These are phyloP conservation scores for Trogon melanurus DNA, from an alignment of 2,113 vertebrate genomes.

Conservation along the genomic window DNA sequence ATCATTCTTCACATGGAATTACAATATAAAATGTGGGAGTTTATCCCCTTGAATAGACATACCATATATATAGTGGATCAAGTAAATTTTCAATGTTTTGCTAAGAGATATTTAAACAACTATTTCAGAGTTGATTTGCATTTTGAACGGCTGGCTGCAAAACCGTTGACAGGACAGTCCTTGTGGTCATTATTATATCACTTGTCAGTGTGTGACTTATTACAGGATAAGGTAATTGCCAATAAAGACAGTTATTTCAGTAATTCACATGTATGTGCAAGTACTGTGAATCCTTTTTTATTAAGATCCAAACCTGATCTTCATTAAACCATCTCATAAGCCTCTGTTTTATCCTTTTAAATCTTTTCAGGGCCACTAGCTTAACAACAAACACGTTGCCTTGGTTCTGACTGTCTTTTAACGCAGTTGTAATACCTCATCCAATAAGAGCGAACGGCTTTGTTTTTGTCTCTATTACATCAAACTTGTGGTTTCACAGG, in stretches of 20 bases:
- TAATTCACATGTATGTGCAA: background rate
- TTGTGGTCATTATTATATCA: background rate
- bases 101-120: background rate
- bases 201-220: background rate
- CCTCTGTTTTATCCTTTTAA: background rate
- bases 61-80: background rate
- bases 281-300: background rate
- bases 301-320: background rate
- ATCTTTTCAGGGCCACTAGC: background rate
- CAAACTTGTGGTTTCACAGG: constrained; percentile 49
- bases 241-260: background rate
- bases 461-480: constrained; percentile 33
- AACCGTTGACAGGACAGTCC: background rate
- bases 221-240: background rate
- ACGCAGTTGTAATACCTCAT: background rate
- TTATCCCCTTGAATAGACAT: background rate
- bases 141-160: background rate
- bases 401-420: background rate
- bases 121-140: background rate
- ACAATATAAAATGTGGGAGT: background rate
- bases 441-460: background rate
- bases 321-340: background rate
- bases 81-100: background rate
- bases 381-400: background rate
- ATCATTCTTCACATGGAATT: constrained; percentile 31